These are phyloP conservation scores for Schlechtendalia chinensis DNA, from an alignment of 1,140 invertebrate species.

Conservation along the genomic window DNA sequence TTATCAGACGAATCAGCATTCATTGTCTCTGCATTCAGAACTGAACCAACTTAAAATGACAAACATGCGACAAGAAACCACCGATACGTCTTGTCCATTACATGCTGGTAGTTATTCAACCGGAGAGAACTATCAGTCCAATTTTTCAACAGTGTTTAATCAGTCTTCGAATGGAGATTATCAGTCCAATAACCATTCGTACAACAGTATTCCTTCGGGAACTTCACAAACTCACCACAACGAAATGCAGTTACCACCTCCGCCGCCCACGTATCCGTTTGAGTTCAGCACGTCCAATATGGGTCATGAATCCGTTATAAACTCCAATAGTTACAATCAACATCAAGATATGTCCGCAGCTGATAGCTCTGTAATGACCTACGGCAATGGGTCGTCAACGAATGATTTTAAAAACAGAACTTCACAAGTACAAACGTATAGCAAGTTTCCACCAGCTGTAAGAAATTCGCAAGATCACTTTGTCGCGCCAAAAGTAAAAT, in stretches of 20 bases:
- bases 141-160: conserved; percentile 38
- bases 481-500: conserved; percentile 38
- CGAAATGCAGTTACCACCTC: conserved; percentile 31
- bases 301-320: conserved; percentile 12
- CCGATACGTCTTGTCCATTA: conserved; percentile 16
- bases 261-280: conserved; percentile 24
- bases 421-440: conserved; percentile 39
- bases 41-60: conserved; percentile 46
- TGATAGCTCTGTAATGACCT: conserved; percentile 26
- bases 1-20: conserved; percentile 39
- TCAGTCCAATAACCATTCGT: conserved; percentile 16
- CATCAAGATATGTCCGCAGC: conserved; percentile 13
- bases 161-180: conserved; percentile 24
- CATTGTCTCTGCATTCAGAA: conserved; percentile 43
- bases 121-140: conserved; percentile 33
- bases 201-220: conserved; percentile 28
- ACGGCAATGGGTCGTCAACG: conserved; percentile 17
- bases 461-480: conserved; percentile 39
- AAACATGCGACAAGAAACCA: conserved; percentile 32
- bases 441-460: conserved; percentile 23
- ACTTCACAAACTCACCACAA: conserved; percentile 34
- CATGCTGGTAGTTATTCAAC: conserved; percentile 33
- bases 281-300: conserved; percentile 16
- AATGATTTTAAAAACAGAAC: conserved; percentile 44
- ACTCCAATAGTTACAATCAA: conserved; percentile 29